These are phyloP conservation scores for Liposcelis brunnea DNA, from an alignment of 2,888 invertebrate species.

Conservation along the genomic window DNA sequence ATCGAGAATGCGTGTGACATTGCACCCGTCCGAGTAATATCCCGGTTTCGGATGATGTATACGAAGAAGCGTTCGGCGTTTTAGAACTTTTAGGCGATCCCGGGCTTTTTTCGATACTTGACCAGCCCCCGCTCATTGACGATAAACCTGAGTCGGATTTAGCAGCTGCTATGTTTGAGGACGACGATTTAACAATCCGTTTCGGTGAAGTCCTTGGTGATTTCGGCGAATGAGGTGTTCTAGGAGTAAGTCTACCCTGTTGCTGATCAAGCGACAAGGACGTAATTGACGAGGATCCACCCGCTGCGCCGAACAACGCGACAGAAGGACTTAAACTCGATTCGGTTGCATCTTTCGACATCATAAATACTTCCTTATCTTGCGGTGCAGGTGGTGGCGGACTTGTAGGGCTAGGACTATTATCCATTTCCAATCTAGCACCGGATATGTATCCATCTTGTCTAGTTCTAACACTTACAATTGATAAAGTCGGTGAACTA, in stretches of 20 bases:
- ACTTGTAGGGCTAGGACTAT: slow-evolving; percentile 38
- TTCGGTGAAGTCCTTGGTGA: slow-evolving; percentile 57
- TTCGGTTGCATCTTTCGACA: slow-evolving; percentile 24
- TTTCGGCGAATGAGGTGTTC: slow-evolving; percentile 45
- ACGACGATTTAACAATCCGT: slow-evolving; percentile 39
- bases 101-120: slow-evolving; percentile 69
- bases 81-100: slow-evolving; percentile 52
- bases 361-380: slow-evolving; percentile 24
- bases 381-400: slow-evolving; percentile 71
- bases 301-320: slow-evolving; percentile 21
- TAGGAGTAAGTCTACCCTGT: slow-evolving; percentile 42
- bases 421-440: slow-evolving; percentile 9
- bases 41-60: slow-evolving; percentile 27
- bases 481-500: slow-evolving; percentile 4
- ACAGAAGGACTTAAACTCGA: slow-evolving; percentile 22
- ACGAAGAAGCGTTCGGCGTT: slow-evolving; percentile 16
- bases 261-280: slow-evolving; percentile 16
- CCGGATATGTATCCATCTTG: slow-evolving; percentile 37
- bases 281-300: slow-evolving; percentile 23
- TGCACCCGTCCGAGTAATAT: slow-evolving; percentile 21
- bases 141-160: slow-evolving; percentile 77
- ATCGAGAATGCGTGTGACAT: slow-evolving; percentile 5
- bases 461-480: slow-evolving; percentile 34
- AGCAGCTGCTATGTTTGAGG: slow-evolving; percentile 45
- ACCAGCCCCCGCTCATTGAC: slow-evolving; percentile 76